phyloP scores from a whole-genome alignment of 2,113 vertebrate genomes.

The Noctilio leporinus region DNA sequence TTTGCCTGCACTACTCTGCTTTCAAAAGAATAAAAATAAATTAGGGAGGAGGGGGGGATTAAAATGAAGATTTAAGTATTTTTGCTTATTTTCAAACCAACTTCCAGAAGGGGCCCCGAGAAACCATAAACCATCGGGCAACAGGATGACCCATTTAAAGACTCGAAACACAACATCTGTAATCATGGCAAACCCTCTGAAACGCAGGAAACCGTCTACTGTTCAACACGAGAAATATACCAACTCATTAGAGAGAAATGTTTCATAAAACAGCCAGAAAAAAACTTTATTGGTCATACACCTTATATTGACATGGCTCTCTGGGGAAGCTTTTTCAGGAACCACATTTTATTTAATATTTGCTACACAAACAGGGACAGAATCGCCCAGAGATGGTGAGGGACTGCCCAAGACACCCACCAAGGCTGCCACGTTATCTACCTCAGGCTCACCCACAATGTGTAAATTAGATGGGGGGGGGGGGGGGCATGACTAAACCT shows the following conservation, averaged over 20 bases:
- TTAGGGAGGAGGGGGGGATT: accelerated
- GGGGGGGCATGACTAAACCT: too few relatives aligned
- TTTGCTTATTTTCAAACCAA: neutral
- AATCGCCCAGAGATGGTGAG: neutral
- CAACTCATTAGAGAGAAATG: neutral
- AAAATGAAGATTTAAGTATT: neutral
- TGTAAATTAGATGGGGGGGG: neutral
- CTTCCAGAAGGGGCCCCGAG: neutral
- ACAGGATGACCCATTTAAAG: neutral
- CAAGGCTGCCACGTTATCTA: neutral
- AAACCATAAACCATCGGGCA: neutral
- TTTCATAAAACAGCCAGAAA: neutral
- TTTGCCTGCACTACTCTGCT: neutral
- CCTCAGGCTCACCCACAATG: neutral
- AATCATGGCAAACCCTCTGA: neutral
- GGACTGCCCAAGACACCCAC: neutral
- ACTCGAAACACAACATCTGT: neutral
- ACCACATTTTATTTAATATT: neutral
- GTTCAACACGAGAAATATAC: neutral
- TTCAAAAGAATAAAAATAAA: neutral
- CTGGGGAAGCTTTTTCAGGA: neutral
- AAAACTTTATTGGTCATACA: neutral
- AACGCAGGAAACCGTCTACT: neutral
- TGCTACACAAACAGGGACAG: neutral
- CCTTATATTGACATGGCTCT: neutral